Conservation (phyloP, 1,140 invertebrate species). For the Sesamia nonagrioides region DNA sequence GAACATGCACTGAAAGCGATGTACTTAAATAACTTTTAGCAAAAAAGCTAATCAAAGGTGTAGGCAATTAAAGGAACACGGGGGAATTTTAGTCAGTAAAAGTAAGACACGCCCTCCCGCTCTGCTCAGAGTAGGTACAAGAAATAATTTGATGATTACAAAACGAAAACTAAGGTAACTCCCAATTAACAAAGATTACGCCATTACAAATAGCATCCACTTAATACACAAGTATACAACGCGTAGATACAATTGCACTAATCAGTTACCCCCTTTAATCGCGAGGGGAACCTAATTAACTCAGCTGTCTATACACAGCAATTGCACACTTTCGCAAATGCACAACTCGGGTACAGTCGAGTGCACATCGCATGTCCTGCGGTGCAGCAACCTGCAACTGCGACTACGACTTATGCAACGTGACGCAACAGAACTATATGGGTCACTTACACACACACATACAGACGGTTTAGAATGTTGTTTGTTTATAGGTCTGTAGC, state of each 20-base stretch:
- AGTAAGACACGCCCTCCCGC: no score
- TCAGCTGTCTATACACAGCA: background rate
- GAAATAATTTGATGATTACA: no score
- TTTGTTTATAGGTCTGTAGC: conserved; percentile 34
- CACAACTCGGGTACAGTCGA: conserved; percentile 55
- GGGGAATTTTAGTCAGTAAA: no score
- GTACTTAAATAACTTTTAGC: no score
- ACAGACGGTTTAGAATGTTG: conserved; percentile 33
- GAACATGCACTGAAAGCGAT: no score
- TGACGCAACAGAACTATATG: conserved; percentile 59
- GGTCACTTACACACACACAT: conserved; percentile 48
- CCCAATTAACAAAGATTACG: no score
- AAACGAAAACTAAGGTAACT: no score
- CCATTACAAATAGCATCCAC: background rate
- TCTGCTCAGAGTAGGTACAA: no score
- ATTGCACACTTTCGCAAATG: conserved; percentile 56
- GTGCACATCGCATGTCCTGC: conserved; percentile 63
- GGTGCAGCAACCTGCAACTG: conserved; percentile 43
- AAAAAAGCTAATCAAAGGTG: no score
- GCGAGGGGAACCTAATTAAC: background rate
- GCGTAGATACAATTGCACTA: background rate
- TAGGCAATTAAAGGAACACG: no score
- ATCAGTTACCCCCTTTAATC: background rate
- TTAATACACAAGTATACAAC: background rate
- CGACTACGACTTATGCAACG: conserved; percentile 50